These are phyloP conservation scores for Gryllus bimaculatus DNA, from an alignment of 1,140 invertebrate genomes.

Conservation along the genomic window DNA sequence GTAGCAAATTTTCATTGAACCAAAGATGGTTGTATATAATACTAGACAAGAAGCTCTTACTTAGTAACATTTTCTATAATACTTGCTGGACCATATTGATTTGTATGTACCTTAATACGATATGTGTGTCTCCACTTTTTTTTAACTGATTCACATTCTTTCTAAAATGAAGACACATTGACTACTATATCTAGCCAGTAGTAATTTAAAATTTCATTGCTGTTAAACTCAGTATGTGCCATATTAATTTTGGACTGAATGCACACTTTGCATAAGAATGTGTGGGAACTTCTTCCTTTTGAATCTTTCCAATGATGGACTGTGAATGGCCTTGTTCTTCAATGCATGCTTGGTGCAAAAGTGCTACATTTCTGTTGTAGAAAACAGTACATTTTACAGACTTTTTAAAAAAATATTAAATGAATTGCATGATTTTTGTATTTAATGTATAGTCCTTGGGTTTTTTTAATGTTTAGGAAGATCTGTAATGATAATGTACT, in stretches of 20 bases:
- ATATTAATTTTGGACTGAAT: neutral
- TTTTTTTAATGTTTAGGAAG: neutral
- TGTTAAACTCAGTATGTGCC: neutral
- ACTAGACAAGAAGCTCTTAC: neutral
- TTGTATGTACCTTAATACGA: neutral
- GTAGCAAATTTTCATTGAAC: constrained; percentile 13
- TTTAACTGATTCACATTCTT: neutral
- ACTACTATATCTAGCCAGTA: neutral
- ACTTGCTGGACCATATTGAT: constrained; percentile 1
- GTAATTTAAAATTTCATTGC: neutral
- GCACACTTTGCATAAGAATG: neutral
- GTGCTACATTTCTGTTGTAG: neutral
- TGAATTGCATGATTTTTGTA: constrained; percentile 1
- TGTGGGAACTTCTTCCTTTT: neutral
- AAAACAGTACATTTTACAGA: neutral
- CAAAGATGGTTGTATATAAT: constrained; percentile 16
- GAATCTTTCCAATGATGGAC: neutral
- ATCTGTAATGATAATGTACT: neutral
- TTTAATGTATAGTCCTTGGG: neutral
- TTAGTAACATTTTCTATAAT: neutral
- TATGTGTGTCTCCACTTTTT: neutral
- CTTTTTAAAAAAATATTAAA: neutral
- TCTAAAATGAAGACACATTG: neutral
- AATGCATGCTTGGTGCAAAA: neutral
- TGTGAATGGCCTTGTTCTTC: neutral